phyloP scores from a whole-genome alignment of 2,113 vertebrate genomes.

The Seriola quinqueradiata region DNA sequence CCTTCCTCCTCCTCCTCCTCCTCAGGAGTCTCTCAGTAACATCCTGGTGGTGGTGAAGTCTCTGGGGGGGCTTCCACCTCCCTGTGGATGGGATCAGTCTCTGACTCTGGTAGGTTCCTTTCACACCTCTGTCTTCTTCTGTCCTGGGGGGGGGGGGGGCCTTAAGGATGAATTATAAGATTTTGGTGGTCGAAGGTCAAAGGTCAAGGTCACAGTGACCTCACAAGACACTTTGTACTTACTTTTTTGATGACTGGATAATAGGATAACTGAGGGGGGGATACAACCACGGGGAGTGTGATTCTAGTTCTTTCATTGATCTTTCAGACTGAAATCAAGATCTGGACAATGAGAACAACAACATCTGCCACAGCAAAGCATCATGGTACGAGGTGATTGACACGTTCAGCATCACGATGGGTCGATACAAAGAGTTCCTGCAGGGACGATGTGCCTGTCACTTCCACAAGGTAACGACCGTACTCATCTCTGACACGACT shows the following conservation, averaged over 20 bases:
- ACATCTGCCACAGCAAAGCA: constrained; percentile 88
- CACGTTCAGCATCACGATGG: constrained; percentile 94
- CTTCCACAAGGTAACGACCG: constrained; percentile 92
- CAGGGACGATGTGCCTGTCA: constrained; percentile 95
- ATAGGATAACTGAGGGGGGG: too few relatives aligned
- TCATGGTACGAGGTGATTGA: constrained; percentile 91
- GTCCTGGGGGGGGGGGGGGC: too few relatives aligned
- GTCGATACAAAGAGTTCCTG: constrained; percentile 95
- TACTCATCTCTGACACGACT: too few relatives aligned
- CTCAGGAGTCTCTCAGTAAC: constrained; percentile 88
- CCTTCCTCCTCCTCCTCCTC: not conserved
- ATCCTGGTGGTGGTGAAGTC: constrained; percentile 95
- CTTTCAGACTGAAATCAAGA: constrained; percentile 89
- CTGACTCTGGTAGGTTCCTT: constrained; percentile 86
- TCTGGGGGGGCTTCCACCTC: constrained; percentile 95
- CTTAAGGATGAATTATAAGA: too few relatives aligned
- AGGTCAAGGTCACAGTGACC: too few relatives aligned
- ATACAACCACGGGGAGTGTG: too few relatives aligned
- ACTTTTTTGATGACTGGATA: too few relatives aligned
- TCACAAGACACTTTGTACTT: too few relatives aligned
- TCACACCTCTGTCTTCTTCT: too few relatives aligned
- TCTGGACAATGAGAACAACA: constrained; percentile 87
- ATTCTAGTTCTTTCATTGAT: too few relatives aligned
- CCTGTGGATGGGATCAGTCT: constrained; percentile 92
- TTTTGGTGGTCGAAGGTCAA: too few relatives aligned